Evolutionary conservation across 2,888 invertebrate species (phyloP).

Genomic region (Megalurothrips usitatus): DNA sequence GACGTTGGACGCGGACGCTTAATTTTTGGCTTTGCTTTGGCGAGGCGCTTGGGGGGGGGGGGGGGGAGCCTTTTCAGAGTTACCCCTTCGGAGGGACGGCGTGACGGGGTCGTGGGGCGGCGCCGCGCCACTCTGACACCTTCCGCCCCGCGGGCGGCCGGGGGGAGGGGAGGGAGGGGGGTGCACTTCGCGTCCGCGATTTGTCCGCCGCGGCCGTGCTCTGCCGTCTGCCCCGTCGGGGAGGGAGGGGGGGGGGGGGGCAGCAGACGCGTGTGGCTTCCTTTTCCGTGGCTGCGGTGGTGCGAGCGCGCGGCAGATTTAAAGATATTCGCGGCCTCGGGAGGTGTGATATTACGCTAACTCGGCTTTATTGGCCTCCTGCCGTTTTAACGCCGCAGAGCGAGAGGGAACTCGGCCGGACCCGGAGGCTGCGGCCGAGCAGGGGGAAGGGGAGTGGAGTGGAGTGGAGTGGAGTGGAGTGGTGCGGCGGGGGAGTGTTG

Average conservation of each 20-base stretch:
- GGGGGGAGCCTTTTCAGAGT: no score
- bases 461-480: no score
- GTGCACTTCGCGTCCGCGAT: neutral
- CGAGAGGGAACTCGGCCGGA: no score
- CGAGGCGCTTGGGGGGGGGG: neutral
- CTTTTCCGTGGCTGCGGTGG: no score
- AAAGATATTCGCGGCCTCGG: constrained; percentile 5
- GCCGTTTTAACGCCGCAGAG: neutral
- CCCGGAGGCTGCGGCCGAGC: no score
- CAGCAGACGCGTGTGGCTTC: neutral
- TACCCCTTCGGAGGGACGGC: neutral
- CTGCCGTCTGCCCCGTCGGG: neutral
- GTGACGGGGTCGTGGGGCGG: neutral
- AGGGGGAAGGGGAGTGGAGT: no score
- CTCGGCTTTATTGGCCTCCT: constrained; percentile 12
- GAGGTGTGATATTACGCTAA: constrained; percentile 13
- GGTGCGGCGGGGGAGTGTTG: no score
- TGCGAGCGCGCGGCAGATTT: neutral
- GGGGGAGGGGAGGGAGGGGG: neutral
- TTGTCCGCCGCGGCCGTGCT: no score
- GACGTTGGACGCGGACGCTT: neutral
- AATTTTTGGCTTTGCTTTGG: no score
- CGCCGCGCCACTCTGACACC: neutral
- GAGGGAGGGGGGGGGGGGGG: neutral
- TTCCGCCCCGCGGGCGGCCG: neutral